These are phyloP conservation scores for Hippoglossus hippoglossus DNA, from an alignment of 2,797 vertebrate genomes.

Conservation along the genomic window DNA sequence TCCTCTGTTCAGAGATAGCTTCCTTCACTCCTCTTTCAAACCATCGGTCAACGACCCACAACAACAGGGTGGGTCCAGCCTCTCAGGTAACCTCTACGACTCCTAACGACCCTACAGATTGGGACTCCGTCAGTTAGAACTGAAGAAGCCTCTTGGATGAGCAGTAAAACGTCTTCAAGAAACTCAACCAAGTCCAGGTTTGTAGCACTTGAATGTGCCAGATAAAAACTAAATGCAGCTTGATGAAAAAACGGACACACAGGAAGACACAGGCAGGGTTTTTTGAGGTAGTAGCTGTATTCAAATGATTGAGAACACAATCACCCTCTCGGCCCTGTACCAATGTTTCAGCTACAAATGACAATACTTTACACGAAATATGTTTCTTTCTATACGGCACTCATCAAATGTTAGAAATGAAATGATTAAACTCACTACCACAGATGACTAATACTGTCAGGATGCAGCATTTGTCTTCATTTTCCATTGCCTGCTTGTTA, in stretches of 20 bases:
- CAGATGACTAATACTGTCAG: slow-evolving; percentile 68
- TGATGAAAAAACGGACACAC: slow-evolving; percentile 4
- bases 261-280: slow-evolving; percentile 21
- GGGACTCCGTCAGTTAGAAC: too few relatives aligned
- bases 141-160: too few relatives aligned
- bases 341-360: slow-evolving; percentile 83
- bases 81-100: too few relatives aligned
- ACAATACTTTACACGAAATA: slow-evolving; percentile 72
- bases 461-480: slow-evolving; percentile 60
- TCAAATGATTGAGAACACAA: slow-evolving; percentile 84
- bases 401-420: slow-evolving; percentile 72
- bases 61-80: too few relatives aligned
- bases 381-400: slow-evolving; percentile 69
- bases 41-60: too few relatives aligned
- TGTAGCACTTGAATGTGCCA: neutral
- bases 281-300: slow-evolving; percentile 87
- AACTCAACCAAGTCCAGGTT: too few relatives aligned
- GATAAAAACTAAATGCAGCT: neutral
- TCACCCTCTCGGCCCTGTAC: slow-evolving; percentile 74
- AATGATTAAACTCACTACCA: slow-evolving; percentile 70
- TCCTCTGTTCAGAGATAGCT: too few relatives aligned
- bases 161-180: too few relatives aligned
- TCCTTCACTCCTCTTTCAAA: too few relatives aligned
- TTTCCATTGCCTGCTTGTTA: slow-evolving; percentile 43
- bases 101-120: too few relatives aligned